phyloP scores from a whole-genome alignment of 2,888 invertebrate species.

The Drosophila testacea region DNA sequence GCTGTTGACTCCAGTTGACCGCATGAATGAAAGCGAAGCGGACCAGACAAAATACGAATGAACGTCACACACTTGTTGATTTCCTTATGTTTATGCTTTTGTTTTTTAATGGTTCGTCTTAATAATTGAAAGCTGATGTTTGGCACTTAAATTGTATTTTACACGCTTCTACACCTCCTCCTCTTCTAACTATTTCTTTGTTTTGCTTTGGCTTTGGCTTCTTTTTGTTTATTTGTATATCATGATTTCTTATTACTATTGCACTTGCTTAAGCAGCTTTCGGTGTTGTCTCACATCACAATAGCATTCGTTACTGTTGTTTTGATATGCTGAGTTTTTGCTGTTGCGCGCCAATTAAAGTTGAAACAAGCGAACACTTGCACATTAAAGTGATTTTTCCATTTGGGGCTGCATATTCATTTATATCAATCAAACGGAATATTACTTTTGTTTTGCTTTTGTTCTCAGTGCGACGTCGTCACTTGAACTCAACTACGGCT shows the following conservation, averaged over 20 bases:
- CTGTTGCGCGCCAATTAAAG: conserved; percentile 58
- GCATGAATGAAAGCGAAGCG: conserved; percentile 75
- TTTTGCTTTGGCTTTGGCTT: conserved; percentile 48
- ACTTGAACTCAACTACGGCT: conserved; percentile 77
- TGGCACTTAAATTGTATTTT: conserved; percentile 48
- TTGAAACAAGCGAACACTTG: conserved; percentile 49
- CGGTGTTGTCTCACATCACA: background rate
- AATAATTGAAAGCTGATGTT: conserved; percentile 44
- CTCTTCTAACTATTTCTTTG: conserved; percentile 37
- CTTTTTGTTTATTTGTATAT: conserved; percentile 24
- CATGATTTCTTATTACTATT: conserved; percentile 36
- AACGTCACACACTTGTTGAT: conserved; percentile 74
- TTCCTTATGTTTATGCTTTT: conserved; percentile 48
- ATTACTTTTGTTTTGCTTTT: conserved; percentile 44
- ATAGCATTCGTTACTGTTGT: conserved; percentile 27
- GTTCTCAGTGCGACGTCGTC: conserved; percentile 64
- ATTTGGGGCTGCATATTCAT: conserved; percentile 66
- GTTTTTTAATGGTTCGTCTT: conserved; percentile 32
- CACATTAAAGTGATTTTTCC: conserved; percentile 56
- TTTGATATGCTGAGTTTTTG: conserved; percentile 30
- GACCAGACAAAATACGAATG: conserved; percentile 39
- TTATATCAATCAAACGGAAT: conserved; percentile 67
- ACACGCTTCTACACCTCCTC: conserved; percentile 36
- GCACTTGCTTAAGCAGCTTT: conserved; percentile 43
- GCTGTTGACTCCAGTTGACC: conserved; percentile 65